Evolutionary conservation across 1,140 invertebrate species (phyloP).

Genomic region (Zaprionus camerounensis): DNA sequence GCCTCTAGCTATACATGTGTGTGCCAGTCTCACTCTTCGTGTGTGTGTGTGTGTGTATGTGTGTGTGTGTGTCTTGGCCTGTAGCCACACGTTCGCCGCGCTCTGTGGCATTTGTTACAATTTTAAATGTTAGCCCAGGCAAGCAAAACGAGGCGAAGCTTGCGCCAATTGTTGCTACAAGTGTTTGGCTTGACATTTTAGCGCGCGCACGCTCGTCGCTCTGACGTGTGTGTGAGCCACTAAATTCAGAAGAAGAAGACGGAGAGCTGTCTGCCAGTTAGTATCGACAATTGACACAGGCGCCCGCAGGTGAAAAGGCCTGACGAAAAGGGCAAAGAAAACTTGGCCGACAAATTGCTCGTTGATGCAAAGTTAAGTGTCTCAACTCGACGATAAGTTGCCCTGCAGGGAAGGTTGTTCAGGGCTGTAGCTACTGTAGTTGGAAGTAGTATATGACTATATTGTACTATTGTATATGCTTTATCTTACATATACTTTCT

Average conservation of each 20-base stretch:
- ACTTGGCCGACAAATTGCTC: constrained; percentile 72
- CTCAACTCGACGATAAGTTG: constrained; percentile 5
- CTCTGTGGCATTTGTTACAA: constrained; percentile 82
- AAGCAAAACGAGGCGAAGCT: constrained; percentile 73
- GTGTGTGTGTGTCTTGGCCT: constrained; percentile 57
- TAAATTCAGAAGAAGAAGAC: constrained; percentile 23
- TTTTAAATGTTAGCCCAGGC: constrained; percentile 79
- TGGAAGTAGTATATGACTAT: background rate
- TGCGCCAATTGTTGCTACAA: constrained; percentile 80
- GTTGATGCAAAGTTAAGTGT: constrained; percentile 51
- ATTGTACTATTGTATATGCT: background rate
- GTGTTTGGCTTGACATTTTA: constrained; percentile 80
- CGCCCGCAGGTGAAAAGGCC: constrained; percentile 18
- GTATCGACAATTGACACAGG: background rate
- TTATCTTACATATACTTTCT: too few relatives aligned
- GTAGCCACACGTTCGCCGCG: constrained; percentile 74
- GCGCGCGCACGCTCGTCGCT: constrained; percentile 40
- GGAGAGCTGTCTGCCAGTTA: background rate
- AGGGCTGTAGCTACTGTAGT: background rate
- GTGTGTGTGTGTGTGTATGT: constrained; percentile 28
- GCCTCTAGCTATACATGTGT: constrained; percentile 24
- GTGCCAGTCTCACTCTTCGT: background rate
- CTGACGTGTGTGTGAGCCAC: constrained; percentile 30
- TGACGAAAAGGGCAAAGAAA: constrained; percentile 37
- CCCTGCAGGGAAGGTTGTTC: background rate